Conservation (phyloP, 2,888 invertebrate genomes). For the Parascotia fuliginaria region DNA sequence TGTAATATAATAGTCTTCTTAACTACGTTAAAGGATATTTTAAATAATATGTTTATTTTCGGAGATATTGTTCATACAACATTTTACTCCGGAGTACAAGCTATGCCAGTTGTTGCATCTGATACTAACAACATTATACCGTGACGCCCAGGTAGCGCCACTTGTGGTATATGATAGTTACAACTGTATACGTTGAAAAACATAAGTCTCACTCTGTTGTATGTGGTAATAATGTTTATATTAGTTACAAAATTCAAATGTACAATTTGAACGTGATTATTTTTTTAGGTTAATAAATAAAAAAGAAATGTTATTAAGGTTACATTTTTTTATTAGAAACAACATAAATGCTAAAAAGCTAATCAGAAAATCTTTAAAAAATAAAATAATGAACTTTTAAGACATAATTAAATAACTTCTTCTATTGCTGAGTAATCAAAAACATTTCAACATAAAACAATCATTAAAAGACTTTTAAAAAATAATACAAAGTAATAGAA, state of each 20-base stretch:
- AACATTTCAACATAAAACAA: background rate
- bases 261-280: background rate
- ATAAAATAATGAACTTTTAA: background rate
- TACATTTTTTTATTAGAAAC: background rate
- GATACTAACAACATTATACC: too few relatives aligned
- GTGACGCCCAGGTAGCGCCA: background rate
- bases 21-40: background rate
- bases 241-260: background rate
- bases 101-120: too few relatives aligned
- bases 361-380: background rate
- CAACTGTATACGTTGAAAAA: background rate
- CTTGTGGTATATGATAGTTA: background rate
- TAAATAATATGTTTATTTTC: background rate
- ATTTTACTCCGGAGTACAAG: too few relatives aligned
- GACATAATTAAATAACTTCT: background rate
- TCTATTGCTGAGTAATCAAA: background rate
- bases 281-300: background rate
- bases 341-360: too few relatives aligned
- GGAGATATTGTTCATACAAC: background rate
- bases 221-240: background rate
- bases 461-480: background rate
- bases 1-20: too few relatives aligned
- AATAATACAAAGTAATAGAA: too few relatives aligned
- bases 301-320: background rate
- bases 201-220: background rate